Percentiles rank a stretch among this genome's conserved stretches.
These are phyloP conservation scores for Halcyon leucocephala DNA, from an alignment of 2,797 vertebrate species.

Conservation along the genomic window DNA sequence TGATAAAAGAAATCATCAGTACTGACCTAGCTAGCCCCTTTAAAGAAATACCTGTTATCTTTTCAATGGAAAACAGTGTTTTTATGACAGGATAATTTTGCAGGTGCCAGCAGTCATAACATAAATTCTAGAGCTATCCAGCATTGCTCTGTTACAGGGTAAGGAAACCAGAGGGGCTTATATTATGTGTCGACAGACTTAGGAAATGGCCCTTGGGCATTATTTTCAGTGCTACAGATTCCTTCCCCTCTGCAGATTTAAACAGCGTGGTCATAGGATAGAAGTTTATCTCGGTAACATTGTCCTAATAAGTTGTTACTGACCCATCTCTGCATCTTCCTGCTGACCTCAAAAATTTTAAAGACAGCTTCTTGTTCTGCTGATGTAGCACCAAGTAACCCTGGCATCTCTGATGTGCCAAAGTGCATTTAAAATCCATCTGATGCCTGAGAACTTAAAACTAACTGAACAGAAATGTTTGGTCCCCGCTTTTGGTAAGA, in stretches of 20 bases:
- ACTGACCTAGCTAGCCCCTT: background rate
- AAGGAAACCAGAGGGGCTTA: background rate
- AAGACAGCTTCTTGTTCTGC: background rate
- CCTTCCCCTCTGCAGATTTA: background rate
- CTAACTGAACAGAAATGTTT: background rate
- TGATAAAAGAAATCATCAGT: background rate
- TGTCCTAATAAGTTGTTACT: background rate
- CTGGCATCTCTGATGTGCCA: background rate
- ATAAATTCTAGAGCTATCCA: background rate
- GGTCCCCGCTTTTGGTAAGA: background rate
- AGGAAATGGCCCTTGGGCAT: background rate
- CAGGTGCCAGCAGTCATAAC: background rate
- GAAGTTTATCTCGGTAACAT: background rate
- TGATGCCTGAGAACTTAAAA: background rate
- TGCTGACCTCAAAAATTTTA: background rate
- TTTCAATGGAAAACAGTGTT: background rate
- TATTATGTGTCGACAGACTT: background rate
- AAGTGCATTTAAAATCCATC: background rate
- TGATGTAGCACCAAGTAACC: background rate
- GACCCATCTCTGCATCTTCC: background rate
- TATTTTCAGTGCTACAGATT: background rate
- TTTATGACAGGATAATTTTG: background rate
- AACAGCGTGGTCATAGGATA: background rate
- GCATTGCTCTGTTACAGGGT: fast-evolving
- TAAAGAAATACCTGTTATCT: background rate